phyloP scores from a whole-genome alignment of 2,888 invertebrate species.

The Calephelis perditalis region DNA sequence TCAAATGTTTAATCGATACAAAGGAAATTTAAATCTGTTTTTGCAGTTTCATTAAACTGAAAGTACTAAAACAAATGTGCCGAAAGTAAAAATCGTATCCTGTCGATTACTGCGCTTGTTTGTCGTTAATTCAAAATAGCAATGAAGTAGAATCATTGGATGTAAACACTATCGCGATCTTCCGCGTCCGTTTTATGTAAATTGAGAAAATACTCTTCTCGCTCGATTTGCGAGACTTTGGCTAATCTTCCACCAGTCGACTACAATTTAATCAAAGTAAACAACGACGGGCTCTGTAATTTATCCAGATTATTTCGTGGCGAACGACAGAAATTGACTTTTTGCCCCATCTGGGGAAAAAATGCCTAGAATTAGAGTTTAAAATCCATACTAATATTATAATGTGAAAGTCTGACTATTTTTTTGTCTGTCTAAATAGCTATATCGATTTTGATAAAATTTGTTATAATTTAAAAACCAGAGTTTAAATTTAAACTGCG shows the following conservation, averaged over 20 bases:
- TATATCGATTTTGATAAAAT: no score
- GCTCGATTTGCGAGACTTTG: slow-evolving; percentile 72
- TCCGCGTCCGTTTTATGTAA: slow-evolving; percentile 69
- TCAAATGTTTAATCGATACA: no score
- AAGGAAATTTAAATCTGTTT: no score
- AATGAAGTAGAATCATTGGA: slow-evolving; percentile 41
- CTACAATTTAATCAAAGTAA: slow-evolving; percentile 78
- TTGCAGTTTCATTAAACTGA: no score
- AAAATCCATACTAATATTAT: not conserved
- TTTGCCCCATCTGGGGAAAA: slow-evolving; percentile 57
- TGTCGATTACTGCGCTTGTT: slow-evolving; percentile 1
- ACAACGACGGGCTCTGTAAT: slow-evolving; percentile 70
- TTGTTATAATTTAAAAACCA: no score
- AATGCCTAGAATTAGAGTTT: slow-evolving; percentile 17
- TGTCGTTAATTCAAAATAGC: slow-evolving; percentile 16
- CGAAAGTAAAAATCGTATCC: not conserved
- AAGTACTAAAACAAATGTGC: no score
- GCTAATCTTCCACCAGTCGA: slow-evolving; percentile 75
- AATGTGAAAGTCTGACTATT: not conserved
- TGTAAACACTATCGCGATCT: slow-evolving; percentile 56
- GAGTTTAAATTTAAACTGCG: no score
- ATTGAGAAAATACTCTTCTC: slow-evolving; percentile 67
- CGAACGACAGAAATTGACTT: slow-evolving; percentile 71
- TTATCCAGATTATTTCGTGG: slow-evolving; percentile 76
- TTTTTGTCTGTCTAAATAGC: no score